phyloP scores from a whole-genome alignment of 2,113 vertebrate genomes.

The Takifugu flavidus region DNA sequence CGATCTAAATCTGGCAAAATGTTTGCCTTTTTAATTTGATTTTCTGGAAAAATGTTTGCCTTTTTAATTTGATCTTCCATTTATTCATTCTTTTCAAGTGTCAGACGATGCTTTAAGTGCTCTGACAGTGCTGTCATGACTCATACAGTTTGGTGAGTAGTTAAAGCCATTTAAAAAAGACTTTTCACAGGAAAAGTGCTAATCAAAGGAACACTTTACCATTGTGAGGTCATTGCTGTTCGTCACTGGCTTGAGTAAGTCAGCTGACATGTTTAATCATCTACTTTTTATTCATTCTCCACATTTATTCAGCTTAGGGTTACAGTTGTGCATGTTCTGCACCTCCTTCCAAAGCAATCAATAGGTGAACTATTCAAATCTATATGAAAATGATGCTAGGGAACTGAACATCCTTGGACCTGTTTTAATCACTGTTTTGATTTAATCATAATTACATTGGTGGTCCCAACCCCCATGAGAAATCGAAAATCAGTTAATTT shows the following conservation, averaged over 20 bases:
- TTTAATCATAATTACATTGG: no score
- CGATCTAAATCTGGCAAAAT: not conserved
- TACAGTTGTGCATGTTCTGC: no score
- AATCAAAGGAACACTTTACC: slow-evolving; percentile 28
- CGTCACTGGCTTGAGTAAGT: slow-evolving; percentile 23
- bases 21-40: no score
- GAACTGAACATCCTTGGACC: no score
- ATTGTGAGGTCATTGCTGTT: slow-evolving; percentile 25
- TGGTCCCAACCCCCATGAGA: no score
- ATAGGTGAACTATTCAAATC: no score
- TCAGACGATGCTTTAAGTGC: slow-evolving; percentile 28
- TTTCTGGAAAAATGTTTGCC: not conserved
- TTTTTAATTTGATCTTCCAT: slow-evolving; percentile 4
- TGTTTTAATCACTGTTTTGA: no score
- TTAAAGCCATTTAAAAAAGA: slow-evolving; percentile 15
- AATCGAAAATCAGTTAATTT: no score
- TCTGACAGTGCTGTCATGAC: slow-evolving; percentile 18
- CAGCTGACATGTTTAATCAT: slow-evolving; percentile 6
- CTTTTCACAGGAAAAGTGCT: slow-evolving; percentile 23
- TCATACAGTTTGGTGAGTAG: slow-evolving; percentile 18
- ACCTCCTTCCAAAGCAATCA: no score
- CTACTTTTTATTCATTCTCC: not conserved
- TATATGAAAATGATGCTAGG: no score
- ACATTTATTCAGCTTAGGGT: not conserved
- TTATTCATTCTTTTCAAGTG: slow-evolving; percentile 18